A percentile compares a stretch with the other conserved stretches of the same genome.
phyloP scores from a whole-genome alignment of 1,140 invertebrate genomes.

The Idris sp. region DNA sequence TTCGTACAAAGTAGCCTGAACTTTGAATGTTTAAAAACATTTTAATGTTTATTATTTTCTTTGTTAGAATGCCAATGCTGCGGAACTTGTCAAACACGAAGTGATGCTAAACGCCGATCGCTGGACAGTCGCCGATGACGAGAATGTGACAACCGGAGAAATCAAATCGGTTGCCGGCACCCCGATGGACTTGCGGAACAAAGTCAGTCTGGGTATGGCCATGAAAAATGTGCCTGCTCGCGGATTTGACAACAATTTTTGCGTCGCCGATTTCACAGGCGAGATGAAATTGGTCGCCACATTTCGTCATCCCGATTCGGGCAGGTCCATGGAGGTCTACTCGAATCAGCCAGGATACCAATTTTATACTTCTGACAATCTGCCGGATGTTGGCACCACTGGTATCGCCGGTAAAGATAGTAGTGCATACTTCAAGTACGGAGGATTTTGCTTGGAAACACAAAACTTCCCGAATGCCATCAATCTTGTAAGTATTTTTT shows the following conservation, averaged over 20 bases:
- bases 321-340: conserved; percentile 86
- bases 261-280: conserved; percentile 71
- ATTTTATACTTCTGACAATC: conserved; percentile 90
- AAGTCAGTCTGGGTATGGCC: conserved; percentile 77
- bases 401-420: conserved; percentile 85
- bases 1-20: conserved; percentile 62
- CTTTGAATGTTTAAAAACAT: neutral
- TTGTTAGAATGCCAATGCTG: conserved; percentile 71
- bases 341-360: conserved; percentile 94
- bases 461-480: conserved; percentile 95
- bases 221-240: conserved; percentile 75
- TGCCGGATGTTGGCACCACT: conserved; percentile 78
- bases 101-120: conserved; percentile 86
- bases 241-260: conserved; percentile 86
- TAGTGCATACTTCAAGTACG: conserved; percentile 85
- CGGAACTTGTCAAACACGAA: conserved; percentile 85
- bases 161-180: conserved; percentile 81
- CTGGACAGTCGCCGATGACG: conserved; percentile 85
- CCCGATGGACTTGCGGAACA: conserved; percentile 80
- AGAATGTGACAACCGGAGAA: conserved; percentile 89
- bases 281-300: conserved; percentile 72
- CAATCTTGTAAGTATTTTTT: conserved; percentile 86
- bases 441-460: conserved; percentile 92
- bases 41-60: neutral
- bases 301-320: conserved; percentile 83